phyloP scores from a whole-genome alignment of 2,888 invertebrate species.

The Drosophila limbata region DNA sequence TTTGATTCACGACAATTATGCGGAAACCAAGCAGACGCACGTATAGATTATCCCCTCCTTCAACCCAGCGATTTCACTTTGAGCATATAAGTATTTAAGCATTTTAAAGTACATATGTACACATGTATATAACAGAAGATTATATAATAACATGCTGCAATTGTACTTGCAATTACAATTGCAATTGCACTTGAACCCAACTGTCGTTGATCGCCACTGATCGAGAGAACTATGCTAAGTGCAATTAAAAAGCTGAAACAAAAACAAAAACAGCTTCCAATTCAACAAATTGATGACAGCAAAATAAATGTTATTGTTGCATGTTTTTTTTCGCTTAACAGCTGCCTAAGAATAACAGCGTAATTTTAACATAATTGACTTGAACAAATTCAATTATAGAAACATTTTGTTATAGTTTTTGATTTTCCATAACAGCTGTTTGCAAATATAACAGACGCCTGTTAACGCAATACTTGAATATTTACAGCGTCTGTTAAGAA shows the following conservation, averaged over 20 bases:
- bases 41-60: neutral
- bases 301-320: slow-evolving; percentile 1
- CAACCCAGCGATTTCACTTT: slow-evolving; percentile 24
- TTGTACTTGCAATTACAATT: slow-evolving; percentile 23
- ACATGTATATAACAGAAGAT: slow-evolving; percentile 1
- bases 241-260: slow-evolving; percentile 4
- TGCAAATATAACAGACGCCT: neutral
- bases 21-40: slow-evolving; percentile 53
- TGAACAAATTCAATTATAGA: neutral
- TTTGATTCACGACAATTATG: slow-evolving; percentile 45
- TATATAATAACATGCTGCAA: slow-evolving; percentile 30
- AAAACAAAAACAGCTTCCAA: slow-evolving; percentile 2
- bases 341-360: neutral
- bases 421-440: neutral
- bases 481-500: neutral
- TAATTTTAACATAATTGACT: neutral
- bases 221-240: slow-evolving; percentile 15
- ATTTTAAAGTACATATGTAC: slow-evolving; percentile 1
- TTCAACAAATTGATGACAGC: neutral
- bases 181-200: slow-evolving; percentile 24
- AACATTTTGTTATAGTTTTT: neutral
- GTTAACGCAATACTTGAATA: no score
- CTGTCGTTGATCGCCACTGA: slow-evolving; percentile 17
- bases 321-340: slow-evolving; percentile 3
- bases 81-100: slow-evolving; percentile 1